Conservation (phyloP, 2,113 vertebrate species). For the Struthio camelus region DNA sequence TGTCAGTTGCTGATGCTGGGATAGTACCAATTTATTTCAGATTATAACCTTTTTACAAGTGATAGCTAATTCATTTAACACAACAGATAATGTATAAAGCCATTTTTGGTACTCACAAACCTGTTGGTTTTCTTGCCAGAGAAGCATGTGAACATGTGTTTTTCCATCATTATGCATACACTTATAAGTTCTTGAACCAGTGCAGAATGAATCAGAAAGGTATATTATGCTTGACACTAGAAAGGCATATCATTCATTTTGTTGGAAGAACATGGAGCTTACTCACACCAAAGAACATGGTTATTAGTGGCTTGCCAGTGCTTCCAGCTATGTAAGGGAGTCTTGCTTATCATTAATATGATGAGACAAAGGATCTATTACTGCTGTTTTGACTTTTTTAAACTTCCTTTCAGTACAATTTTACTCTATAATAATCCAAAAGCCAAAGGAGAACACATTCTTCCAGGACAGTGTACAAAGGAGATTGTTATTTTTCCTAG, state of each 20-base stretch:
- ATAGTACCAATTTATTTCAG: not conserved
- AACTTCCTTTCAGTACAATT: not conserved
- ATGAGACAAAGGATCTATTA: not conserved
- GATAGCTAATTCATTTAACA: not conserved
- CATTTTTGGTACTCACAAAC: not conserved
- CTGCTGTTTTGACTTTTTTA: not conserved
- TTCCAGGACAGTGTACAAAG: not conserved
- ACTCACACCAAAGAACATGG: not conserved
- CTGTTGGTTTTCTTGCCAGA: not conserved
- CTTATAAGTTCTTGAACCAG: not conserved
- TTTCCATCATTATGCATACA: rapidly evolving
- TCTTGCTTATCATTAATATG: not conserved
- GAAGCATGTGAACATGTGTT: rapidly evolving
- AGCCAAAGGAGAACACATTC: not conserved
- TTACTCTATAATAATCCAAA: not conserved
- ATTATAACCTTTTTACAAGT: not conserved
- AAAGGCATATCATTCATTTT: not conserved
- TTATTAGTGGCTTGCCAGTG: not conserved
- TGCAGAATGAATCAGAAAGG: not conserved
- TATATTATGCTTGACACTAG: not conserved
- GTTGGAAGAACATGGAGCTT: not conserved
- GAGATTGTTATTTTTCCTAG: not conserved
- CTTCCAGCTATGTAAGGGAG: not conserved
- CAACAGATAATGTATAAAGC: not conserved
- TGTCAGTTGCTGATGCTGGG: not conserved